Base-by-base conservation (phyloP, 2,113 vertebrate species). In the Eudyptes chrysolophus region DNA sequence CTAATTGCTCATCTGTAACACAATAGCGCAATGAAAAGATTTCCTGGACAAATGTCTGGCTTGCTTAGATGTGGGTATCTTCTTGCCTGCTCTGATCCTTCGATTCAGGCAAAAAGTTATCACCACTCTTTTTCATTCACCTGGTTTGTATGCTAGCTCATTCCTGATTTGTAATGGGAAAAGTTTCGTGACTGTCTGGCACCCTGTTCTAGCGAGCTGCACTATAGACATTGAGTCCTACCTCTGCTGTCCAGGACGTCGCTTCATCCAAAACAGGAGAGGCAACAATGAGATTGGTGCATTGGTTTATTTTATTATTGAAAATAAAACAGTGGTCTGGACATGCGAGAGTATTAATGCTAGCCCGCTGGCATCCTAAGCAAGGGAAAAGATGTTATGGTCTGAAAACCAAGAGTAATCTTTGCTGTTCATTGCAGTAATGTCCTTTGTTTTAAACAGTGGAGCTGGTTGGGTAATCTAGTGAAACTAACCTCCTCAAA, bases 221-320 rank as follows among this genome's bases (percentile, higher is more conserved):
- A 11, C n/a, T 9, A 0, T 3, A 49, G n/a, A 14, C 5, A 12
- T 6, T 9, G 52, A 34, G 16, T 22, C 30, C 4, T 30, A 22
- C 13, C 24, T 79, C 44, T 76, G 20, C 20, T 25, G 51, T 20
- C 12, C 2, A 0, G 1, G 34, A 6, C 51, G 30, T 9, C 32
- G 32, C 42, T 44, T 65, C 14, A 5, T 30, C 11, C 36, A 61
- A 25, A 55, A 3, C 38, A 25, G 26, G 6, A 69, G 15, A 44
- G 7, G 40, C 11, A 16, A 36, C 6, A 42, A 14, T 0, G 0
- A n/a, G 3, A 13, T 48, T 52, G 7, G 2, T 21, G 60, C 65
- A 48, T n/a, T 32, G 11, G 8, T 62, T 83, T 55, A 30, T 54
- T 71, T 64, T 51, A 16, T 25, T 42, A 27, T 0, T 21, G 21